Conservation (phyloP, 2,113 vertebrate species). For the Centrocercus urophasianus region DNA sequence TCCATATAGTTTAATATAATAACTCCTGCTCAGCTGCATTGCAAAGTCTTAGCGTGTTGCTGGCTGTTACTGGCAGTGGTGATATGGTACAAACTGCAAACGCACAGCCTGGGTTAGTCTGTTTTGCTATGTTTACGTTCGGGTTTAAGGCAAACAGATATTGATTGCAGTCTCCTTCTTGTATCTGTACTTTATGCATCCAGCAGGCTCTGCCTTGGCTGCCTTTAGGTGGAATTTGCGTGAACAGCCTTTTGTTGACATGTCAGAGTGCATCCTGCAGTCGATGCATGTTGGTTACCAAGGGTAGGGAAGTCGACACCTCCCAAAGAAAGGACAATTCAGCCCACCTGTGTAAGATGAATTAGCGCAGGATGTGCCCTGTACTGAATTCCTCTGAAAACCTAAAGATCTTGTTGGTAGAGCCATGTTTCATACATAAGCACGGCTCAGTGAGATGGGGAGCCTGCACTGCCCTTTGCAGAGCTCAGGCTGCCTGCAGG, state of each 20-base stretch:
- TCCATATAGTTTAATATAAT: not conserved
- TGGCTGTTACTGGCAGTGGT: not conserved
- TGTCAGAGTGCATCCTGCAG: not conserved
- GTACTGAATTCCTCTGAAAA: not conserved
- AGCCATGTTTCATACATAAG: not conserved
- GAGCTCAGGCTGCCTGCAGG: not conserved
- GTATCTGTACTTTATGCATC: not conserved
- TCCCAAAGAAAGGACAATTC: not conserved
- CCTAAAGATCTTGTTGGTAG: not conserved
- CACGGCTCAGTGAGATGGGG: not conserved
- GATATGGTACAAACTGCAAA: accelerated
- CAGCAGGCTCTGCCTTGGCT: not conserved
- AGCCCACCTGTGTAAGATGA: accelerated
- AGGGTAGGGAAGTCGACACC: not conserved
- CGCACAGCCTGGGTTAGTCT: accelerated
- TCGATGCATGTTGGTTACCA: not conserved
- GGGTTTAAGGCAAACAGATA: not conserved
- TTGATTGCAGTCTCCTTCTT: not conserved
- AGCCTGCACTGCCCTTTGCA: not conserved
- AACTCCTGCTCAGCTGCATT: not conserved
- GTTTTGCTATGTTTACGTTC: not conserved
- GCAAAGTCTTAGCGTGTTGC: accelerated
- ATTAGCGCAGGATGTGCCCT: not conserved
- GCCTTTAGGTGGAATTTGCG: not conserved
- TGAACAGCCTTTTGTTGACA: not conserved